These are phyloP conservation scores for Dryocosmus kuriphilus DNA, from an alignment of 2,888 invertebrate species.

Conservation along the genomic window DNA sequence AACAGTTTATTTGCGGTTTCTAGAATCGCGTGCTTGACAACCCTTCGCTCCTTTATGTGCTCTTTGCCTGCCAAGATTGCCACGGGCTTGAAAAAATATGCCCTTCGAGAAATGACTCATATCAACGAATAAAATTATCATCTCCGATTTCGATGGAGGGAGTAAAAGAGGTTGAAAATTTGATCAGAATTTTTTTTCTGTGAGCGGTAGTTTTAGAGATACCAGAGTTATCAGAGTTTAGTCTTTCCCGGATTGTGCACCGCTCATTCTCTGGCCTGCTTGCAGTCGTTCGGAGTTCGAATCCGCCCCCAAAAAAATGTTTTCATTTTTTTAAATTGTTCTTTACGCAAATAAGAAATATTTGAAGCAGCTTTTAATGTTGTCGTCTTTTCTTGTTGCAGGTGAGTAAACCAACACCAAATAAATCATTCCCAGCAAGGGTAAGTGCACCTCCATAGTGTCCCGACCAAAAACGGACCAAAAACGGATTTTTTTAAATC, in stretches of 20 bases:
- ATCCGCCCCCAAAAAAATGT: too few species aligned
- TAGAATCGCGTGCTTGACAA: slow-evolving; percentile 52
- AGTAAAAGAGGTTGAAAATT: neutral
- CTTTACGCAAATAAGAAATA: neutral
- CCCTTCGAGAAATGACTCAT: neutral
- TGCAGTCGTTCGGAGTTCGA: too few species aligned
- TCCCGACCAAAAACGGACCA: neutral
- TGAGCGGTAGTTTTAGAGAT: neutral
- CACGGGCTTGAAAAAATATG: neutral
- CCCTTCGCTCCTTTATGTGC: slow-evolving; percentile 44
- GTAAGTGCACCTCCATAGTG: neutral
- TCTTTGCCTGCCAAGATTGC: slow-evolving; percentile 33
- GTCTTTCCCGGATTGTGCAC: too few species aligned
- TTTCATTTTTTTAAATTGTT: too few species aligned
- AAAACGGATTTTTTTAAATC: neutral
- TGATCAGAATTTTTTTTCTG: neutral
- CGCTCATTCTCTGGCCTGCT: too few species aligned
- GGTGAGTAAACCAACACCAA: neutral
- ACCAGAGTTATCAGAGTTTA: too few species aligned
- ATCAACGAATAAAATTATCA: neutral
- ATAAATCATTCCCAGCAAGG: neutral
- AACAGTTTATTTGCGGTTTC: slow-evolving; percentile 49
- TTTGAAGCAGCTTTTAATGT: neutral
- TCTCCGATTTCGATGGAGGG: neutral
- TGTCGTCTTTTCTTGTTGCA: neutral